A percentile compares a stretch with the other conserved stretches of the same genome.
These are phyloP conservation scores for Drosophila pseudotalamancana DNA, from an alignment of 2,888 invertebrate genomes.

Conservation along the genomic window DNA sequence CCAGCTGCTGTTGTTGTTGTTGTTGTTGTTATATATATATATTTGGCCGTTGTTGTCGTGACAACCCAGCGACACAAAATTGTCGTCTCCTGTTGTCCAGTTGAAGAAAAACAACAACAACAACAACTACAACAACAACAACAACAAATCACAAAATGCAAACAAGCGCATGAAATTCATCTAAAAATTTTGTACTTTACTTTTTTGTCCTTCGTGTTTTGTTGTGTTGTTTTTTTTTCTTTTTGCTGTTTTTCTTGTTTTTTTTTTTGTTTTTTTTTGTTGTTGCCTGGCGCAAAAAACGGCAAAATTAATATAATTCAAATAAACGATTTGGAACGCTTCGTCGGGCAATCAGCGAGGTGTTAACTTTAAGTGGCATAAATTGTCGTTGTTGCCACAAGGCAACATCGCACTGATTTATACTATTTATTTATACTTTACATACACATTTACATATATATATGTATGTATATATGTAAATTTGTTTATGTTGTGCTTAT, in stretches of 20 bases:
- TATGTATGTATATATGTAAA: too few species aligned
- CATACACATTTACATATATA: too few species aligned
- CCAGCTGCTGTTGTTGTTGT: constrained; percentile 17
- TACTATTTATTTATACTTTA: too few species aligned
- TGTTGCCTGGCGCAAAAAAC: constrained; percentile 29
- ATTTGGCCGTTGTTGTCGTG: constrained; percentile 50
- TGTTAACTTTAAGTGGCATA: constrained; percentile 75
- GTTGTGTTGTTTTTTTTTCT: too few species aligned
- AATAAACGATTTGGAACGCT: constrained; percentile 73
- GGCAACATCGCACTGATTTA: constrained; percentile 8
- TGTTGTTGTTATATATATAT: constrained; percentile 8
- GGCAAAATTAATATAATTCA: constrained; percentile 69
- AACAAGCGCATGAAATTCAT: constrained; percentile 59
- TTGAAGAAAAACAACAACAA: constrained; percentile 12
- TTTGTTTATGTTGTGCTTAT: constrained; percentile 21
- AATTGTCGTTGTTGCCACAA: constrained; percentile 56
- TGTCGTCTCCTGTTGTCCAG: constrained; percentile 43
- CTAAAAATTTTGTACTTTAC: constrained; percentile 33
- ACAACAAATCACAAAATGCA: constrained; percentile 46
- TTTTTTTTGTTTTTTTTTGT: constrained; percentile 2
- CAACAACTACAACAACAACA: constrained; percentile 24
- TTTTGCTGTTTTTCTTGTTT: constrained; percentile 7
- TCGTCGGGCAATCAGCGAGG: constrained; percentile 68
- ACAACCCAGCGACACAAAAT: constrained; percentile 67
- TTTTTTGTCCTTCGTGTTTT: neutral